phyloP scores from a whole-genome alignment of 2,797 vertebrate genomes.

The Erpetoichthys calabaricus region DNA sequence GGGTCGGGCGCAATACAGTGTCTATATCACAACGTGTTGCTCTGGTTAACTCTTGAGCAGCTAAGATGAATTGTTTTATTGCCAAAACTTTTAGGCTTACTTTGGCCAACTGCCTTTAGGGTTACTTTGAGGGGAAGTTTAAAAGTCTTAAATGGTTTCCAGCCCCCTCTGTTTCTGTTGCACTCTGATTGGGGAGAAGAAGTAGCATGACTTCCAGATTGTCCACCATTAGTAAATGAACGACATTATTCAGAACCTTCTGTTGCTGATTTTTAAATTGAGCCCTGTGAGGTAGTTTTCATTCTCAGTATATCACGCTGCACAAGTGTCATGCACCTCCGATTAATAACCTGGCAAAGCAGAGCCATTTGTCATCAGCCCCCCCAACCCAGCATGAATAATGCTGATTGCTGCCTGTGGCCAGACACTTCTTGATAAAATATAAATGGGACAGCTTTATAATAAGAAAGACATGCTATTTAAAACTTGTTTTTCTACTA shows the following conservation, averaged over 20 bases:
- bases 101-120: too few species aligned
- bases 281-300: conserved; percentile 35
- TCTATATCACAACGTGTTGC: too few species aligned
- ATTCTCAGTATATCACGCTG: conserved; percentile 33
- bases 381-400: conserved; percentile 24
- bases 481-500: conserved; percentile 16
- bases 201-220: conserved; percentile 8
- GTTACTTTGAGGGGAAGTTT: too few species aligned
- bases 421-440: conserved; percentile 29
- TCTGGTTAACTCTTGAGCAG: too few species aligned
- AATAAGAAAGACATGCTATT: conserved; percentile 6
- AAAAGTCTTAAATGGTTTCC: neutral
- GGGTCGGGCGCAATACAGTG: too few species aligned
- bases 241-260: conserved; percentile 18
- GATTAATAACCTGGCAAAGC: conserved; percentile 41
- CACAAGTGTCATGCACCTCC: conserved; percentile 16
- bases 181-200: neutral
- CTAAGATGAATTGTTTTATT: too few species aligned
- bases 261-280: conserved; percentile 24
- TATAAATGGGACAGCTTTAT: conserved; percentile 24
- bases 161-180: neutral
- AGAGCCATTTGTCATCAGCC: conserved; percentile 39
- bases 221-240: conserved; percentile 22
- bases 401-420: conserved; percentile 34
- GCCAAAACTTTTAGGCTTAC: too few species aligned